Evolutionary conservation across 2,888 invertebrate species (phyloP), one percentile per base, ranked within the genome.

Genomic region (Cryptosula pallasiana): DNA sequence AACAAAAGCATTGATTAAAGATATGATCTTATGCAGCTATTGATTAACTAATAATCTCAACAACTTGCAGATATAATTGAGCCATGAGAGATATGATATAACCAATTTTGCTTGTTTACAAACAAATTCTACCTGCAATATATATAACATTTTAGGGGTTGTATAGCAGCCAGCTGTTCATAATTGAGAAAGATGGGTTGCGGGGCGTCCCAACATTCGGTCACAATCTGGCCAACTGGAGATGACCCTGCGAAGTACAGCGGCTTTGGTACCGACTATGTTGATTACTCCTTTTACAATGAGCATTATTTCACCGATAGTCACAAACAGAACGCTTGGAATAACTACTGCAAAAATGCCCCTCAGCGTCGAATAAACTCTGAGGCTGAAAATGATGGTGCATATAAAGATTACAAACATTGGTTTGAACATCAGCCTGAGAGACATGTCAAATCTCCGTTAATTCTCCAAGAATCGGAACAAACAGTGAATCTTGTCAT

Each of bases 241-340:
- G 16, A 13, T n/a, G 57, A n/a, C 5, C n/a, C 5, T n/a, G n/a
- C 27, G 3, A 5, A 25, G 27, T 63, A 63, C 27, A 32, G 27
- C 13, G 63, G 63, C 25, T 27, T 9, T n/a, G 63, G 63, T 13
- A 34, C 20, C 16, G 63, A 63, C 27, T 63, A 63, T 63, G 27
- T 63, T 29, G 27, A 63, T 32, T 63, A 63, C 32, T 63, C 63
- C 13, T 63, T 29, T 32, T 63, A 63, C 32, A n/a, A n/a, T n/a
- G 25, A 63, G n/a, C 13, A 2, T 2, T 63, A 63, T 32, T 63
- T 63, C n/a, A 63, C 27, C 13, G 32, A 63, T 2, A 16, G 29
- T 13, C 3, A 5, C 2, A 32, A 25, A 9, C 63, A 63, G 63
- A n/a, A 27, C 2, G 32, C 32, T 5, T 63, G 63, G 63, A 63